These are phyloP conservation scores for Pseudomugil gertrudae DNA, from an alignment of 2,797 vertebrate genomes.

Conservation along the genomic window DNA sequence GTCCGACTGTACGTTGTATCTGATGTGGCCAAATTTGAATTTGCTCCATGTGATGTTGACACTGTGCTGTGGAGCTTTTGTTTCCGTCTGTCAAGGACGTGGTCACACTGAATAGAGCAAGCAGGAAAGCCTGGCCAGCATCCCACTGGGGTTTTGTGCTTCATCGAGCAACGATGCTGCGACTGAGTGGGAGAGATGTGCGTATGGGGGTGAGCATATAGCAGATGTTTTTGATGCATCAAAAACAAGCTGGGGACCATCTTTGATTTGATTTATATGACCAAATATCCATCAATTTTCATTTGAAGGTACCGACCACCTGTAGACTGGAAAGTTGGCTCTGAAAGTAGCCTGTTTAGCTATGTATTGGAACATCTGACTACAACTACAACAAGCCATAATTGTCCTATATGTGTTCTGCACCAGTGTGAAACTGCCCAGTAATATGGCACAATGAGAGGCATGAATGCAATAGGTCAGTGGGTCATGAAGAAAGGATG, in stretches of 20 bases:
- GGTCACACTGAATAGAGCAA: conserved; percentile 50
- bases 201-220: conserved; percentile 17
- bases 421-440: conserved; percentile 53
- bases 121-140: conserved; percentile 44
- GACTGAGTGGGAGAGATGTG: conserved; percentile 22
- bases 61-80: conserved; percentile 65
- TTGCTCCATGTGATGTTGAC: conserved; percentile 71
- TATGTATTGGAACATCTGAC: background rate
- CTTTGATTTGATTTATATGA: background rate
- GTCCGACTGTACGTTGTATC: conserved; percentile 44
- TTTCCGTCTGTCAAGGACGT: conserved; percentile 67
- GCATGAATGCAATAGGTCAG: conserved; percentile 66
- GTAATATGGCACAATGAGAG: conserved; percentile 60
- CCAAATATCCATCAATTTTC: background rate
- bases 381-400: conserved; percentile 33
- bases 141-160: conserved; percentile 71
- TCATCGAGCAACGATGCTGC: conserved; percentile 36
- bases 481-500: conserved; percentile 63
- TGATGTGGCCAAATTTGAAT: conserved; percentile 56
- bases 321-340: conserved; percentile 6
- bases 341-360: background rate
- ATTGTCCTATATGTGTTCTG: conserved; percentile 49
- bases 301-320: conserved; percentile 1
- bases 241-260: conserved; percentile 13
- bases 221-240: conserved; percentile 53